A percentile compares a stretch with the other conserved stretches of the same genome.
phyloP scores from a whole-genome alignment of 2,113 vertebrate species.

The Onychorhynchus coronatus region DNA sequence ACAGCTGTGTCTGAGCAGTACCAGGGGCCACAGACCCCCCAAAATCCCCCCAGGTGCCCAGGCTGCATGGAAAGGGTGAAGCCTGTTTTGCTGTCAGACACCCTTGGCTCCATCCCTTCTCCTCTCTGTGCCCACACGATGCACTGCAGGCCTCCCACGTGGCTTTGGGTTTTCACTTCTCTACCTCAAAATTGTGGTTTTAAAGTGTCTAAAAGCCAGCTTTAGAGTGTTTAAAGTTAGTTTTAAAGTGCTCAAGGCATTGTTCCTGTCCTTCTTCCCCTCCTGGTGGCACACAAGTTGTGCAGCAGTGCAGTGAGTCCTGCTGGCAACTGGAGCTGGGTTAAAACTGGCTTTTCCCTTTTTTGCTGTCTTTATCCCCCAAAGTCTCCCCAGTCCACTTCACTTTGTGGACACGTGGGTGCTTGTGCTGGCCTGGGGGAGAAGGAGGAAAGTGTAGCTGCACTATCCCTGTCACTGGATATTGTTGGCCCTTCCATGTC shows the following conservation, averaged over 20 bases:
- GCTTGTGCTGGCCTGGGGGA: background rate
- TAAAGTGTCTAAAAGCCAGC: background rate
- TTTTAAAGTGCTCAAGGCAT: background rate
- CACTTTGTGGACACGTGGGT: background rate
- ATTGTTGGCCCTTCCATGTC: background rate
- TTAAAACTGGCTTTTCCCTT: background rate
- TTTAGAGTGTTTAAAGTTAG: background rate
- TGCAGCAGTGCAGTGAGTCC: background rate
- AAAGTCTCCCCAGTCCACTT: background rate
- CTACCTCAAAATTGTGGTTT: background rate
- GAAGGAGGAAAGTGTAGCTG: background rate
- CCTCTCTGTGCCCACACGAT: background rate
- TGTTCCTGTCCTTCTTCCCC: background rate
- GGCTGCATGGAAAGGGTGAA: background rate
- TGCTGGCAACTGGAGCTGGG: background rate
- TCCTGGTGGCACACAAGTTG: background rate
- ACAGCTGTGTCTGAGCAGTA: background rate
- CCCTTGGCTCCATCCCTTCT: background rate
- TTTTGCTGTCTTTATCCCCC: background rate
- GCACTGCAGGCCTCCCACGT: fast-evolving
- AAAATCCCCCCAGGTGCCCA: background rate
- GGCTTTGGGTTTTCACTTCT: background rate
- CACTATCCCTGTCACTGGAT: fast-evolving
- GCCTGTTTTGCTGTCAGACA: background rate
- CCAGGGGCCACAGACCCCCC: background rate